phyloP scores from a whole-genome alignment of 2,113 vertebrate species.

The Erpornis zantholeuca region DNA sequence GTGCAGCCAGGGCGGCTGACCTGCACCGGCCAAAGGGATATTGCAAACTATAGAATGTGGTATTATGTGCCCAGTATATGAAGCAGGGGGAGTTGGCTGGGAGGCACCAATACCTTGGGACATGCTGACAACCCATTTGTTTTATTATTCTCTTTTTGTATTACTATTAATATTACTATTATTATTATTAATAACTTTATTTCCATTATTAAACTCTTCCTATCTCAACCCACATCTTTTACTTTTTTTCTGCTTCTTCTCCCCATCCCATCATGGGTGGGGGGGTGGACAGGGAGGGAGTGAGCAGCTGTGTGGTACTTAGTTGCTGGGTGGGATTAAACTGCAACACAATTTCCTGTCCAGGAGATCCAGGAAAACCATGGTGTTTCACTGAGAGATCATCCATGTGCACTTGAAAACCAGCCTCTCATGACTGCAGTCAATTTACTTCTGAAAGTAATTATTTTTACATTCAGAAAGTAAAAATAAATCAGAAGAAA shows the following conservation, averaged over 20 bases:
- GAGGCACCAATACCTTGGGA: neutral
- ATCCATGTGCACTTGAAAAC: neutral
- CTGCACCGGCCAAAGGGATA: neutral
- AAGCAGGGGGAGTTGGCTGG: neutral
- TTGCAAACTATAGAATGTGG: neutral
- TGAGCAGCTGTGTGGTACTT: neutral
- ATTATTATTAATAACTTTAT: neutral
- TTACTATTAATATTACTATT: too few relatives aligned
- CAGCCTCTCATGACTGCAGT: neutral
- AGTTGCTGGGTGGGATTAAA: neutral
- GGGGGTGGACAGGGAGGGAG: neutral
- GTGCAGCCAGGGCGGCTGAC: neutral
- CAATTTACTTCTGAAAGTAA: neutral
- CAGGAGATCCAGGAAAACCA: neutral
- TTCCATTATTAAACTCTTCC: neutral
- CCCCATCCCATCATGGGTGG: too few relatives aligned
- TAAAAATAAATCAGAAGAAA: neutral
- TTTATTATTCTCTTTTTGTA: neutral
- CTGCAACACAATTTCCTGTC: neutral
- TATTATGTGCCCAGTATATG: neutral
- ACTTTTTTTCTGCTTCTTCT: neutral
- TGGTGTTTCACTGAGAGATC: neutral
- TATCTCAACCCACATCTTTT: neutral
- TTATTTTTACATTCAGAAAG: neutral
- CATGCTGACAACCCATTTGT: neutral